These are phyloP conservation scores for Planiliza haematocheilus DNA, from an alignment of 2,113 vertebrate species.

Conservation along the genomic window DNA sequence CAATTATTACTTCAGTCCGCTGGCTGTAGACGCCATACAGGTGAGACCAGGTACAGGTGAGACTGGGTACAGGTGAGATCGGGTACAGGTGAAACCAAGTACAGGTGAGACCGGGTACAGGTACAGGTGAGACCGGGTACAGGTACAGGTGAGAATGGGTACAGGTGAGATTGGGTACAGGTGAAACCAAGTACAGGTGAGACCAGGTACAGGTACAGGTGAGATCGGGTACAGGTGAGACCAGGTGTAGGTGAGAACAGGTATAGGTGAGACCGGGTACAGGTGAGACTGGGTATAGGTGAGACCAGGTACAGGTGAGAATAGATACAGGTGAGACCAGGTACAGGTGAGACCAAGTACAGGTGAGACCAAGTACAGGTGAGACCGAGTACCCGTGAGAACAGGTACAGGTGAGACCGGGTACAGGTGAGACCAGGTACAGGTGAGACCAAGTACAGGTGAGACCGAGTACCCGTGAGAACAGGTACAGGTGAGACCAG, in stretches of 20 bases:
- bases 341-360: too few relatives aligned
- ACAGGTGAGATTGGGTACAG: slow-evolving; percentile 86
- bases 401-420: slow-evolving; percentile 84
- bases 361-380: slow-evolving; percentile 78
- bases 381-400: too few relatives aligned
- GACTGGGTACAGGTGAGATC: slow-evolving; percentile 82
- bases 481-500: slow-evolving; percentile 84
- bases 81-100: slow-evolving; percentile 65
- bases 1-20: slow-evolving; percentile 84
- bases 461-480: too few relatives aligned
- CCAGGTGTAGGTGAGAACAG: background rate
- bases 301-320: slow-evolving; percentile 5
- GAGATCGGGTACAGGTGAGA: slow-evolving; percentile 83
- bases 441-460: slow-evolving; percentile 78
- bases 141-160: slow-evolving; percentile 44
- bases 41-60: slow-evolving; percentile 66
- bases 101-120: slow-evolving; percentile 75
- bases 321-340: slow-evolving; percentile 82
- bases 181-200: slow-evolving; percentile 66
- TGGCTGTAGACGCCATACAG: slow-evolving; percentile 90
- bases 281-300: too few relatives aligned
- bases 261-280: slow-evolving; percentile 82
- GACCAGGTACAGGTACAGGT: slow-evolving; percentile 86
- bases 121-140: slow-evolving; percentile 89
- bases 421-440: too few relatives aligned